These are phyloP conservation scores for Augochlorella aurata DNA, from an alignment of 2,888 invertebrate genomes.

Conservation along the genomic window DNA sequence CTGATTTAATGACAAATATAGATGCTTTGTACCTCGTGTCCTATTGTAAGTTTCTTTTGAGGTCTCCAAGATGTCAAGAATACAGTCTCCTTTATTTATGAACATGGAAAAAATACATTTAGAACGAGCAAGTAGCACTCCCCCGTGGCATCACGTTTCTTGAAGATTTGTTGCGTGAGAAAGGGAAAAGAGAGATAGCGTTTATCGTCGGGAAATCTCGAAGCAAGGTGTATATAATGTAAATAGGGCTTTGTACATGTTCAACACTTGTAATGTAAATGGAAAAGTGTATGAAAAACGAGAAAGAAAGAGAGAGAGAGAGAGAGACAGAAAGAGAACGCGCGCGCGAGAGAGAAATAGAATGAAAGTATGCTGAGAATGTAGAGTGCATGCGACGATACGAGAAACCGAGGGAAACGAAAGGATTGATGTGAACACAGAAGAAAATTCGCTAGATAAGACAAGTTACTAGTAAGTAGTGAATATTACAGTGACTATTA, in stretches of 20 bases:
- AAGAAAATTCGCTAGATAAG: conserved; percentile 69
- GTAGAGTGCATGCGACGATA: conserved; percentile 20
- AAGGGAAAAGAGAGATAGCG: conserved; percentile 38
- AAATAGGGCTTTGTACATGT: conserved; percentile 85
- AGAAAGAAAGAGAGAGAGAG: conserved; percentile 32
- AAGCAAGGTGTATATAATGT: conserved; percentile 83
- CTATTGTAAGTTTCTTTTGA: neutral
- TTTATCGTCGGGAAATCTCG: conserved; percentile 64
- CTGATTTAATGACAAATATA: neutral
- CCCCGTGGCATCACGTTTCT: conserved; percentile 55
- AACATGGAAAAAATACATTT: neutral
- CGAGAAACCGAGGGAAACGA: conserved; percentile 62
- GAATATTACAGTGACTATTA: conserved; percentile 72
- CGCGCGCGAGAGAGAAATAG: conserved; percentile 36
- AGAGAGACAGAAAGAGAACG: conserved; percentile 48
- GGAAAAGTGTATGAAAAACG: conserved; percentile 54
- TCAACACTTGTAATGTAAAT: conserved; percentile 81
- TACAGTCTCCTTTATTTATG: neutral
- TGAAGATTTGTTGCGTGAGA: conserved; percentile 62
- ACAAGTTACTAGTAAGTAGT: conserved; percentile 75
- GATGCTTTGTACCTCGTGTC: neutral
- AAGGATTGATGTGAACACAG: conserved; percentile 73
- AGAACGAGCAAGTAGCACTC: conserved; percentile 5
- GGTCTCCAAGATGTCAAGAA: neutral
- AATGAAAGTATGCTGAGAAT: conserved; percentile 32